Base-by-base conservation (phyloP, 2,888 invertebrate genomes). In the Himalopsyche tibetana region DNA sequence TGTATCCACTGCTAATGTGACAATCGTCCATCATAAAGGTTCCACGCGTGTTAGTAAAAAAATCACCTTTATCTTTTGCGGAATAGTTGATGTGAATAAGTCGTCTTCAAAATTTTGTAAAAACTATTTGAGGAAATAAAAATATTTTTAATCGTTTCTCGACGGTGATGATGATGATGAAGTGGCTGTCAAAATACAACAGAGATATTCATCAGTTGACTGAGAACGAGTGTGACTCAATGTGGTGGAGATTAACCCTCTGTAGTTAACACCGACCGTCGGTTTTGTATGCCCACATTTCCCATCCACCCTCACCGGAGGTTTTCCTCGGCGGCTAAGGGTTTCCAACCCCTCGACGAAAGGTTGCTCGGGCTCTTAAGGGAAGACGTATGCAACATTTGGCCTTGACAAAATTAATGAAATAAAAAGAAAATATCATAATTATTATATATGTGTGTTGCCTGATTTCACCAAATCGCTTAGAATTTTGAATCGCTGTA, bases 231-330 rank as follows among this genome's bases (percentile, higher is more conserved):
- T 74, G 74, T 74, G 74, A 74, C 74, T 74, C 74, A 74, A 74
- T 74, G 74, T 36, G 74, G 74, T 74, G 74, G 74, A 74, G 74
- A 74, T 74, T 74, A 74, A 74, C 74, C 74, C 74, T 74, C 74
- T 36, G 36, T 74, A 74, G 74, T 74, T 74, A 74, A 74, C 74
- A 74, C 74, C 74, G 74, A 74, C 74, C 74, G 74, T 74, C 74
- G 74, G 74, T 74, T 69, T 74, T 74, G 74, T 74, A 74, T 74
- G 74, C 19, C 74, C 74, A n/a, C 63, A 28, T 11, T 36, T 36
- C 0, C 74, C 38, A 38, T 3, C 28, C 28, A 28, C 74, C 36
- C 74, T 38, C 74, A 38, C 19, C 74, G 38, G 38, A 74, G 74
- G 74, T 74, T 74, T 74, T 74, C 74, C 74, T 74, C 74, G 74